Conservation (phyloP, 2,113 vertebrate genomes). For the Benitochromis conjunctus region DNA sequence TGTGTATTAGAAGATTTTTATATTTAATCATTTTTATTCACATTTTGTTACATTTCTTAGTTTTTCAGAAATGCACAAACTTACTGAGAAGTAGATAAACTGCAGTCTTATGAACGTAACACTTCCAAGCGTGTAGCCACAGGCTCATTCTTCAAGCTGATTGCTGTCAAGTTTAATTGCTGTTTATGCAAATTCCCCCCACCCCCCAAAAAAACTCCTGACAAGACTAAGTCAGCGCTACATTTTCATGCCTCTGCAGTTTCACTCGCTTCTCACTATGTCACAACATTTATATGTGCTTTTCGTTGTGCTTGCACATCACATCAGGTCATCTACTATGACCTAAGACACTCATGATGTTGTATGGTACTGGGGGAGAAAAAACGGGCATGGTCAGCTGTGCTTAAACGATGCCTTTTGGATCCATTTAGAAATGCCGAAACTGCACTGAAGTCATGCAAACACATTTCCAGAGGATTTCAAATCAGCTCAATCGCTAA, state of each 20-base stretch:
- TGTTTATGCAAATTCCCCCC: background rate
- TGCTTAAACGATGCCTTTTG: background rate
- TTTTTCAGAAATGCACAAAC: background rate
- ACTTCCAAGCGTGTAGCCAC: conserved; percentile 23
- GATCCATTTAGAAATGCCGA: background rate
- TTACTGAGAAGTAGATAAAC: background rate
- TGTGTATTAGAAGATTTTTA: background rate
- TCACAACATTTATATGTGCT: background rate
- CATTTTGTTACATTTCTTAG: background rate
- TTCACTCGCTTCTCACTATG: background rate
- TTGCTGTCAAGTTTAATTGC: conserved; percentile 66
- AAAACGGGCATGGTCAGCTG: background rate
- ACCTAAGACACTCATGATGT: background rate
- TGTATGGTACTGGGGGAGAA: background rate
- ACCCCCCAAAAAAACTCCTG: background rate
- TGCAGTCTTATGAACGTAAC: background rate
- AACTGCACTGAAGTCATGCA: background rate
- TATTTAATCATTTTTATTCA: background rate
- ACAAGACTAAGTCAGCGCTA: conserved; percentile 42
- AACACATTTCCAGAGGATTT: background rate
- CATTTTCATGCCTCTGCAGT: background rate
- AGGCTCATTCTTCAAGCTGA: conserved; percentile 71
- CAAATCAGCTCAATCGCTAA: conserved; percentile 3
- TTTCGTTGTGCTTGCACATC: background rate
- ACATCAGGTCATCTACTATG: background rate